Percentiles rank a stretch among this genome's conserved stretches.
Evolutionary conservation across 2,797 vertebrate species (phyloP).

Genomic region (Tapera naevia): DNA sequence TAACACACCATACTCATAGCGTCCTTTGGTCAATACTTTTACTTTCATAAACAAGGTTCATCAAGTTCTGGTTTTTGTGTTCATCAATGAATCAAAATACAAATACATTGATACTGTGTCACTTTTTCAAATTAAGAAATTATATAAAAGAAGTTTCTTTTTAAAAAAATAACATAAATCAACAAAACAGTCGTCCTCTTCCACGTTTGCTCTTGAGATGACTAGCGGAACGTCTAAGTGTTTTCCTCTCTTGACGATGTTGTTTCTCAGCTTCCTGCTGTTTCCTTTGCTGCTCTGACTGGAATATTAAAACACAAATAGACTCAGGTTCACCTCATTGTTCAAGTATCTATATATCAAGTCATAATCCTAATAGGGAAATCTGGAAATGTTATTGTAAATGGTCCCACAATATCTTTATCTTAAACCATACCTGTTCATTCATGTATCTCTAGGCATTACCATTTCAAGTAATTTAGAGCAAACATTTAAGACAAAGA

Average conservation of each 20-base stretch:
- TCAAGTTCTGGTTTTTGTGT: neutral
- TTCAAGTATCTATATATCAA: neutral
- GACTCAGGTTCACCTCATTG: neutral
- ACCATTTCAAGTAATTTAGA: neutral
- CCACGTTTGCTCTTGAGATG: slow-evolving; percentile 81
- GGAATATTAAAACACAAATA: slow-evolving; percentile 20
- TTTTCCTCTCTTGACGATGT: slow-evolving; percentile 90
- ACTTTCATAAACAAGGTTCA: neutral
- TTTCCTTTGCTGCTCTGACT: slow-evolving; percentile 88
- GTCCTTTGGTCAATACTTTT: neutral
- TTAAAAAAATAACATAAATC: neutral
- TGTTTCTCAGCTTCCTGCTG: slow-evolving; percentile 88
- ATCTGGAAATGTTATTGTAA: neutral
- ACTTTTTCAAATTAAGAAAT: neutral
- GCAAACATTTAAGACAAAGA: neutral
- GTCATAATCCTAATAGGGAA: neutral
- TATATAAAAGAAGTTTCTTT: neutral
- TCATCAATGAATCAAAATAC: neutral
- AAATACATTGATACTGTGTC: neutral
- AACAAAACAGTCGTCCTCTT: slow-evolving; percentile 68
- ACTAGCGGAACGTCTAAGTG: slow-evolving; percentile 86
- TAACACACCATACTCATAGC: neutral
- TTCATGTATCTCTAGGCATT: neutral
- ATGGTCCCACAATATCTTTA: neutral
- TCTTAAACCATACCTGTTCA: neutral